phyloP scores from a whole-genome alignment of 2,113 vertebrate species.

The Echinops telfairi region DNA sequence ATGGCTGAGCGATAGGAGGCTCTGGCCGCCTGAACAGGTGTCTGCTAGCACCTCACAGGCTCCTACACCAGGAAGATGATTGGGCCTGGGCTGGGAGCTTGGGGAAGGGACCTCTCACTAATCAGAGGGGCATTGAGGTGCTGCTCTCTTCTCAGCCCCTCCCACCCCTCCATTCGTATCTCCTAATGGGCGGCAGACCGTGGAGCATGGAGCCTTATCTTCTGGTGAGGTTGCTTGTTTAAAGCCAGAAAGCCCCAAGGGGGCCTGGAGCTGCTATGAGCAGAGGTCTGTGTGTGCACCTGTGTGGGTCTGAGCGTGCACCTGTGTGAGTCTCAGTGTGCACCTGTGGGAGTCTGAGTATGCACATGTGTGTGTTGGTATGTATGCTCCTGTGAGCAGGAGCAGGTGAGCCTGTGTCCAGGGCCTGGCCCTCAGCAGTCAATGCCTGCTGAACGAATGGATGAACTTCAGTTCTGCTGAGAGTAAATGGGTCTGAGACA shows the following conservation, averaged over 20 bases:
- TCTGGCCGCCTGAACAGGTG: constrained; percentile 29
- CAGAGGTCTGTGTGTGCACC: neutral
- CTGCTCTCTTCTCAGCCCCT: neutral
- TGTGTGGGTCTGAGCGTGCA: no score
- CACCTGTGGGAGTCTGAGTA: no score
- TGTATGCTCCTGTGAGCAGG: fast-evolving
- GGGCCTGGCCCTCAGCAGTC: neutral
- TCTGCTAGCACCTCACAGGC: neutral
- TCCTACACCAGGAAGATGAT: neutral
- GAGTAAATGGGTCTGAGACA: neutral
- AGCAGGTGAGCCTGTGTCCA: neutral
- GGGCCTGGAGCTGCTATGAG: neutral
- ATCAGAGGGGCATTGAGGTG: neutral
- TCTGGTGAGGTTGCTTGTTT: neutral
- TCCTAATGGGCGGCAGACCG: neutral
- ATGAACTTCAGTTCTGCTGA: neutral
- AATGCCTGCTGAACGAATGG: neutral
- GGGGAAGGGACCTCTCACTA: neutral
- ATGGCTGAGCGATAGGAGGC: neutral
- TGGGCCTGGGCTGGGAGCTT: neutral
- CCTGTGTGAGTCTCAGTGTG: no score
- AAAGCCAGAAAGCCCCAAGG: neutral
- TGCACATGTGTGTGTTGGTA: no score
- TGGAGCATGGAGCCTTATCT: neutral
- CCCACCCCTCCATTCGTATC: no score